Base-by-base conservation (phyloP, 2,888 invertebrate genomes). In the Rhagophthalmus giganteus region DNA sequence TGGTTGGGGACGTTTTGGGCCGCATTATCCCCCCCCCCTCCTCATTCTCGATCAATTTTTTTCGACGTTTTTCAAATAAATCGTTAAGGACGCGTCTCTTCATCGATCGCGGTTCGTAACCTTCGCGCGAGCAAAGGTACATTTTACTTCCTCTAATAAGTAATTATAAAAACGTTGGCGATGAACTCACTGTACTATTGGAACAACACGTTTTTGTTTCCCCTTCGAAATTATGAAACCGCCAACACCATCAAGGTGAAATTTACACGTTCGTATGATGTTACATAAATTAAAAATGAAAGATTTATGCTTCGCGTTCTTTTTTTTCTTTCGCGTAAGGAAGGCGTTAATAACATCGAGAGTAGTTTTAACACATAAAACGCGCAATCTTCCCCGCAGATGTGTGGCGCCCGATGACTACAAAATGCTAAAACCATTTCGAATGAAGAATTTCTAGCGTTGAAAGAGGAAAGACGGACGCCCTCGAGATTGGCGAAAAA, bases 381-480 rank as follows among this genome's bases (percentile, higher is more conserved):
- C 56, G 7, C 7, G 55, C 52, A 49, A 55, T 55, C 59, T 54
- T 37, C 41, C 54, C 35, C 35, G 54, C 27, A 46, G 47, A 32
- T 24, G n/a, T n/a, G 54, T 55, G 55, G 55, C 55, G 54, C 54
- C 54, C 49, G 55, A 40, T 42, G 33, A 38, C 40, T 48, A 32
- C 32, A 24, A 25, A 14, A 34, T 42, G 47, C 31, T 37, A 50
- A 37, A 47, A 31, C 40, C 48, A 20, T 20, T 20, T 5, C 4
- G 20, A 5, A 5, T 5, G 20, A 20, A 20, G 7, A 20, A 20
- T 3, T 5, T 30, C n/a, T 12, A 39, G 20, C 39, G 14, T 24
- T 25, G 26, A n/a, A n/a, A n/a, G n/a, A n/a, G n/a, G n/a, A n/a
- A n/a, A n/a, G n/a, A n/a, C n/a, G n/a, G n/a, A n/a, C n/a, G n/a